phyloP scores from a whole-genome alignment of 2,797 vertebrate species.

The Threskiornis aethiopicus region DNA sequence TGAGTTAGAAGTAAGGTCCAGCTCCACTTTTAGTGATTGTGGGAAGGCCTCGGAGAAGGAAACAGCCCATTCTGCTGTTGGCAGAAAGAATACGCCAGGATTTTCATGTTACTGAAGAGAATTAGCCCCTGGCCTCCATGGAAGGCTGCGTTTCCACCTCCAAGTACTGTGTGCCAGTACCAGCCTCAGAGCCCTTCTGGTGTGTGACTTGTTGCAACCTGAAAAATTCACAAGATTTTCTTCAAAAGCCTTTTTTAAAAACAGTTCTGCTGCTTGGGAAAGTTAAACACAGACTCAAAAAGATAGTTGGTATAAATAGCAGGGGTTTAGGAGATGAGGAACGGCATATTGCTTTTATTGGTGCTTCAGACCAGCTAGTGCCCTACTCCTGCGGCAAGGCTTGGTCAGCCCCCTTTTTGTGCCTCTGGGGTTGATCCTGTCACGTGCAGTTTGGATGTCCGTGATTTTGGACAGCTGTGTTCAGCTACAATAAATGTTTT shows the following conservation, averaged over 20 bases:
- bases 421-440: not conserved
- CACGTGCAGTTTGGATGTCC: not conserved
- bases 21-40: not conserved
- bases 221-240: constrained; percentile 41
- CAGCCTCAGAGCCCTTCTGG: constrained; percentile 33
- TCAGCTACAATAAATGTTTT: constrained; percentile 15
- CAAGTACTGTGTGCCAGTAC: not conserved
- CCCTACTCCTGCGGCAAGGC: not conserved
- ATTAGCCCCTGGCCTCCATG: not conserved
- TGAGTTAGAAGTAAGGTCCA: not conserved
- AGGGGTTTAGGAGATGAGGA: not conserved
- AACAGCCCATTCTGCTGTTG: not conserved
- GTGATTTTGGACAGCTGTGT: not conserved
- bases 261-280: not conserved
- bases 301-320: not conserved
- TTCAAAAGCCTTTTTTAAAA: constrained; percentile 23
- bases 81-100: not conserved
- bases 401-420: not conserved
- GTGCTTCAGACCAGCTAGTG: not conserved
- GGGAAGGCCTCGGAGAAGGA: not conserved
- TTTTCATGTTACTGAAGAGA: not conserved
- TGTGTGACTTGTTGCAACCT: constrained; percentile 48
- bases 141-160: constrained; percentile 2
- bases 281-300: not conserved
- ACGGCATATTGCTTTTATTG: not conserved